phyloP scores from a whole-genome alignment of 2,113 vertebrate genomes.

The Burhinus oedicnemus region DNA sequence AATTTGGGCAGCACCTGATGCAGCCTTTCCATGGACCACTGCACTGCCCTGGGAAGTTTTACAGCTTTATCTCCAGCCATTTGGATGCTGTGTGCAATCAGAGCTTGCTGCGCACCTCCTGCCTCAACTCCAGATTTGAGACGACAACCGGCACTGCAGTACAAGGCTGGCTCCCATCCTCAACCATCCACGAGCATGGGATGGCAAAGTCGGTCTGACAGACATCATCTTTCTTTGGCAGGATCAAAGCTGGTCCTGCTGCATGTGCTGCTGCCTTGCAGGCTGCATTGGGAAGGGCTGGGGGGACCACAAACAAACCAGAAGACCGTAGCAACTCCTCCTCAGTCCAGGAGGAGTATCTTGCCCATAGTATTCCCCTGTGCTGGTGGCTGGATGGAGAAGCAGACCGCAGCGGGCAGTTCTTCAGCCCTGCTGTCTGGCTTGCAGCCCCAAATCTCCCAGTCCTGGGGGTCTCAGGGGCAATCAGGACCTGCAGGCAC shows the following conservation, averaged over 20 bases:
- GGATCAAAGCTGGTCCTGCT: neutral
- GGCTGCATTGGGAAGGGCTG: neutral
- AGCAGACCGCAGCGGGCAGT: fast-evolving
- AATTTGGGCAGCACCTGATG: neutral
- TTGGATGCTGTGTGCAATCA: neutral
- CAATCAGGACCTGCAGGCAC: neutral
- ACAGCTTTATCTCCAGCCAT: neutral
- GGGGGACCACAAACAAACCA: neutral
- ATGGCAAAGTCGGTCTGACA: fast-evolving
- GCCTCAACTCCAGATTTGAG: neutral
- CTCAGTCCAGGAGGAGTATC: neutral
- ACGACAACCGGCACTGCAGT: fast-evolving
- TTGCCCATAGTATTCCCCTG: fast-evolving
- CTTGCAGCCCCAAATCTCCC: neutral
- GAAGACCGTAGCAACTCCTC: neutral
- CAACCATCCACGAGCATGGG: fast-evolving
- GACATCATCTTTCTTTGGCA: neutral
- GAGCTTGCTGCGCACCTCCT: neutral
- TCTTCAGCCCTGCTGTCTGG: neutral
- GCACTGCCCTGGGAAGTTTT: neutral
- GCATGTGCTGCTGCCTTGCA: neutral
- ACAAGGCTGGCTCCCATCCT: neutral
- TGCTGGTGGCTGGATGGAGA: neutral
- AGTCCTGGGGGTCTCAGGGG: fast-evolving
- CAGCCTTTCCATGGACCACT: neutral